Percentiles rank a stretch among this genome's conserved stretches.
These are phyloP conservation scores for Elymnias hypermnestra DNA, from an alignment of 1,140 invertebrate genomes.

Conservation along the genomic window DNA sequence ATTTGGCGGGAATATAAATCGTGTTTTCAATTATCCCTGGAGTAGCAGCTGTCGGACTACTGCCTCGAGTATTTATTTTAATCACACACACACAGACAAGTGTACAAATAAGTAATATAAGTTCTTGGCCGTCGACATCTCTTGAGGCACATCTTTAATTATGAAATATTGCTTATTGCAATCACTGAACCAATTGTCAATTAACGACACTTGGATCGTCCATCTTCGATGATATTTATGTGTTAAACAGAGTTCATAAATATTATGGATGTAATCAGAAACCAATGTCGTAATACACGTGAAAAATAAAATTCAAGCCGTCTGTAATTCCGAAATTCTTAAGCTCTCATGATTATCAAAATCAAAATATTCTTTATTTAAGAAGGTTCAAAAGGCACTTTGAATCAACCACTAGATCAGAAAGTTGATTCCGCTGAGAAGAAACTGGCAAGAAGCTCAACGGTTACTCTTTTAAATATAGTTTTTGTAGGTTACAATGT, in stretches of 20 bases:
- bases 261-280: not conserved
- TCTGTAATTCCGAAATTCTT: no score
- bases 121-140: conserved; percentile 45
- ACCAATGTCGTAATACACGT: not conserved
- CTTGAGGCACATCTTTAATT: conserved; percentile 49
- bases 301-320: no score
- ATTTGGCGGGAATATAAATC: conserved; percentile 69
- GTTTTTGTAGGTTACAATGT: no score
- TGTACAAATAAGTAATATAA: conserved; percentile 19
- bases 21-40: conserved; percentile 67
- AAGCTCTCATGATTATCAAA: no score
- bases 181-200: conserved; percentile 25
- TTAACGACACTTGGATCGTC: conserved; percentile 13
- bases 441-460: no score
- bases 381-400: no score
- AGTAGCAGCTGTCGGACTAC: conserved; percentile 65
- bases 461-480: no score
- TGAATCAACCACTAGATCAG: no score
- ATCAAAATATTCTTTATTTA: no score
- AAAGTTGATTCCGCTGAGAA: no score
- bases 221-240: conserved; percentile 5
- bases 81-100: conserved; percentile 57
- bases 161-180: conserved; percentile 38
- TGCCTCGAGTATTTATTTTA: conserved; percentile 65
- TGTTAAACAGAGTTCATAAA: conserved; percentile 4